Percentiles rank a stretch among this genome's conserved stretches.
Evolutionary conservation across 2,113 vertebrate genomes (phyloP).

Genomic region (Galemys pyrenaicus): DNA sequence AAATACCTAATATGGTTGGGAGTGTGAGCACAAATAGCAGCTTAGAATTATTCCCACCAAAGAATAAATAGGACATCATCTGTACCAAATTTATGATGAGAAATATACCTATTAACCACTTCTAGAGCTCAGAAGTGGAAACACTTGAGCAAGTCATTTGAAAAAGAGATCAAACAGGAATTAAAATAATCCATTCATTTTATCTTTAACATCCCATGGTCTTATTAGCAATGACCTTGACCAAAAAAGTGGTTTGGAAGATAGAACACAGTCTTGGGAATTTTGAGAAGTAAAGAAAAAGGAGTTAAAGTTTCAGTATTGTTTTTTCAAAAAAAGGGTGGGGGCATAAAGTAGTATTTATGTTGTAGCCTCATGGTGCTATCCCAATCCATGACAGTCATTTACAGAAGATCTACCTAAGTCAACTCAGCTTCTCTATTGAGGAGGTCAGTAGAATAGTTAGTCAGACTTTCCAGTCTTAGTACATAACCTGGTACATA

Average conservation of each 20-base stretch:
- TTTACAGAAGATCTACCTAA: background rate
- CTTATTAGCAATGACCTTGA: background rate
- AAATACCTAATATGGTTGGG: background rate
- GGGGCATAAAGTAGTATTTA: background rate
- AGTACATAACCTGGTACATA: background rate
- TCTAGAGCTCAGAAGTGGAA: background rate
- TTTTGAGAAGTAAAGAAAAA: background rate
- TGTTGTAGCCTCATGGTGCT: background rate
- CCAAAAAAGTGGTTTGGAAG: background rate
- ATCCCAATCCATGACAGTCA: background rate
- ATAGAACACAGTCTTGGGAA: background rate
- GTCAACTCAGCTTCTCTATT: background rate
- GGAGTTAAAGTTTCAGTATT: background rate
- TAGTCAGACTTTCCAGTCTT: background rate
- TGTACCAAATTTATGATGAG: background rate
- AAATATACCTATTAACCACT: background rate
- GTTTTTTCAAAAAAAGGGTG: background rate
- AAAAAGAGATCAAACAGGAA: conserved; percentile 19
- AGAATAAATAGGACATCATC: background rate
- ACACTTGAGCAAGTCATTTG: conserved; percentile 45
- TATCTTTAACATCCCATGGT: background rate
- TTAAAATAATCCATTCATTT: conserved; percentile 7
- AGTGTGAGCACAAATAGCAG: background rate
- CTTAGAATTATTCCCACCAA: background rate
- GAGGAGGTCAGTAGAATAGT: background rate